phyloP scores from a whole-genome alignment of 2,797 vertebrate species.

The Xerus rutilus region DNA sequence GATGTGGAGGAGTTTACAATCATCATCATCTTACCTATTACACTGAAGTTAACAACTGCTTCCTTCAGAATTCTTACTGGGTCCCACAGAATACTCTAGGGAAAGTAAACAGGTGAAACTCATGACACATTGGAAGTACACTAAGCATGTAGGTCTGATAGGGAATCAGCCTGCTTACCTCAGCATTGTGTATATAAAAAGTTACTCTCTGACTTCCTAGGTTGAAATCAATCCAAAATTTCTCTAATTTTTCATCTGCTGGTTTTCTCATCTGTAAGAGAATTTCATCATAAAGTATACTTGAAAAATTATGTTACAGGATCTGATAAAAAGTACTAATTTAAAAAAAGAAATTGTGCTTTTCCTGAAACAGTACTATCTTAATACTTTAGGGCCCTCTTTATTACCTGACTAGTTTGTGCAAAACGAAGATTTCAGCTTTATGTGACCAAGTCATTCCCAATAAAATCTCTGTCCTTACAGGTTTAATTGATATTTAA shows the following conservation, averaged over 20 bases:
- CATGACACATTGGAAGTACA: background rate
- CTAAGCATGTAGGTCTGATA: background rate
- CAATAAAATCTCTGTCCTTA: background rate
- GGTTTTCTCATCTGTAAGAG: slow-evolving; percentile 92
- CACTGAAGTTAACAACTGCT: slow-evolving; percentile 86
- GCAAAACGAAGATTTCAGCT: background rate
- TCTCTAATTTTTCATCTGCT: slow-evolving; percentile 91
- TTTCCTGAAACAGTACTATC: background rate
- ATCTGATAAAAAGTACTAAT: background rate
- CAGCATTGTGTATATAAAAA: slow-evolving; percentile 92
- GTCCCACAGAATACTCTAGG: slow-evolving; percentile 93
- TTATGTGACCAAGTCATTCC: background rate
- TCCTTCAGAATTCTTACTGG: slow-evolving; percentile 90
- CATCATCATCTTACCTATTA: slow-evolving; percentile 85
- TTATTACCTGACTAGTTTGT: background rate
- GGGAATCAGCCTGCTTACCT: slow-evolving; percentile 86
- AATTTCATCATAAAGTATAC: background rate
- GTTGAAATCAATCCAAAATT: slow-evolving; percentile 98
- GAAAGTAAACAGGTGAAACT: background rate
- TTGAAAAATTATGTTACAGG: background rate
- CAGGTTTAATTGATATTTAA: background rate
- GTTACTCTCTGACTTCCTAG: slow-evolving; percentile 91
- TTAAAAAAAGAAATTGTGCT: background rate
- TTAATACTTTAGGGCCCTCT: background rate
- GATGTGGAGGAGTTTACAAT: background rate